Percentiles rank a stretch among this genome's conserved stretches.
These are phyloP conservation scores for Meiosimyza platycephala DNA, from an alignment of 2,888 invertebrate species.

Conservation along the genomic window DNA sequence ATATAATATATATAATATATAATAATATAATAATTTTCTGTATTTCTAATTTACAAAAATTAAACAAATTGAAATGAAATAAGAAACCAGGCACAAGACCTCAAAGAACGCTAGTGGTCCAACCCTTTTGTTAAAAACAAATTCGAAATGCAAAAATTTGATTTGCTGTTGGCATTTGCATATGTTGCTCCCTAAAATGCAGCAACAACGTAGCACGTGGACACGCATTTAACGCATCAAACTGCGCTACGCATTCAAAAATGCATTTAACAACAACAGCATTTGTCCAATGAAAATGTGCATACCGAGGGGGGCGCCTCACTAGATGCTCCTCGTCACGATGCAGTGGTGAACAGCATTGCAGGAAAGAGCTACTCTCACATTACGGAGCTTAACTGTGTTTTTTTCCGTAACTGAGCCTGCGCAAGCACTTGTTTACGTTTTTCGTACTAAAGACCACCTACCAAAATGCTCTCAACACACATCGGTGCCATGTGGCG, in stretches of 20 bases:
- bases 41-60: no score
- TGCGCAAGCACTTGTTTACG: constrained; percentile 22
- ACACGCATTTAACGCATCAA: constrained; percentile 33
- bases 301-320: constrained; percentile 12
- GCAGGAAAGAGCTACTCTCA: neutral
- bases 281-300: constrained; percentile 33
- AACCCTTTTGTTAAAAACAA: neutral
- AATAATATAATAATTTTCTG: no score
- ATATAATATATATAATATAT: no score
- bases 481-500: neutral
- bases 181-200: neutral
- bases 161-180: constrained; percentile 26
- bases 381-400: no score
- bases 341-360: neutral
- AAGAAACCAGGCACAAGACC: no score
- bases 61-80: no score
- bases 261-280: constrained; percentile 28
- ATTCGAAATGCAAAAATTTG: constrained; percentile 29
- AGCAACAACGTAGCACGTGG: constrained; percentile 20
- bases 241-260: constrained; percentile 35
- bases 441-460: constrained; percentile 8
- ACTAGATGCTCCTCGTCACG: constrained; percentile 8
- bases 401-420: neutral
- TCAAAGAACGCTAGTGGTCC: neutral
- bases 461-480: neutral